These are phyloP conservation scores for Anastatus disparis DNA, from an alignment of 1,140 invertebrate genomes.

Conservation along the genomic window DNA sequence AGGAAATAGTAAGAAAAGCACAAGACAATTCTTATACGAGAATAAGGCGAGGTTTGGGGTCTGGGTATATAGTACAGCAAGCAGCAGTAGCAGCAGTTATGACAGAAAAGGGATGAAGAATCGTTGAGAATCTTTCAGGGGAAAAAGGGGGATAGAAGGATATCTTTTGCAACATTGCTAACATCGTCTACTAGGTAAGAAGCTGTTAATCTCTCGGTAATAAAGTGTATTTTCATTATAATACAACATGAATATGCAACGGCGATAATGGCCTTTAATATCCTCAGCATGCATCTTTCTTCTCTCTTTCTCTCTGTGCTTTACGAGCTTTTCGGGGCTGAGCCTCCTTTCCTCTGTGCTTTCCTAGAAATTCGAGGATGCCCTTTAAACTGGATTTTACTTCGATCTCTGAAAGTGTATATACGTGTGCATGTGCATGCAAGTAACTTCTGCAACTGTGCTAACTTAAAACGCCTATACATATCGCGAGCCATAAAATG, in stretches of 20 bases:
- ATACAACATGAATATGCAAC: conserved; percentile 70
- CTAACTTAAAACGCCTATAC: conserved; percentile 9
- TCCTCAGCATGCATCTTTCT: conserved; percentile 67
- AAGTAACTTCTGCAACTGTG: conserved; percentile 46
- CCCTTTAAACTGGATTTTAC: conserved; percentile 65
- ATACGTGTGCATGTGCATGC: too few species aligned
- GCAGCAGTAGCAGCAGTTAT: too few species aligned
- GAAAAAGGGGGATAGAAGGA: too few species aligned
- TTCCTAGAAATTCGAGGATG: conserved; percentile 50
- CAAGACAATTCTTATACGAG: too few species aligned
- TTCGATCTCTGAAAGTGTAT: too few species aligned
- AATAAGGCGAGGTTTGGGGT: too few species aligned
- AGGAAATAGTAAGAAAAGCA: too few species aligned
- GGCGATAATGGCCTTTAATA: conserved; percentile 69
- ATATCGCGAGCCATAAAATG: conserved; percentile 14
- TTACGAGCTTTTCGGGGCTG: conserved; percentile 67
- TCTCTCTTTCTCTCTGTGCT: too few species aligned
- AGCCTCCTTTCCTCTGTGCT: conserved; percentile 51
- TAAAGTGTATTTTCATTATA: conserved; percentile 70
- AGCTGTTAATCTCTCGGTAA: conserved; percentile 70
- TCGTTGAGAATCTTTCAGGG: too few species aligned
- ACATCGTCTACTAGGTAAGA: conserved; percentile 64
- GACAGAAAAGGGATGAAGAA: too few species aligned
- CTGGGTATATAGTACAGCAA: too few species aligned
- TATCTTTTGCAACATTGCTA: conserved; percentile 60